A percentile compares a stretch with the other conserved stretches of the same genome.
These are phyloP conservation scores for Etheostoma cragini DNA, from an alignment of 2,113 vertebrate species.

Conservation along the genomic window DNA sequence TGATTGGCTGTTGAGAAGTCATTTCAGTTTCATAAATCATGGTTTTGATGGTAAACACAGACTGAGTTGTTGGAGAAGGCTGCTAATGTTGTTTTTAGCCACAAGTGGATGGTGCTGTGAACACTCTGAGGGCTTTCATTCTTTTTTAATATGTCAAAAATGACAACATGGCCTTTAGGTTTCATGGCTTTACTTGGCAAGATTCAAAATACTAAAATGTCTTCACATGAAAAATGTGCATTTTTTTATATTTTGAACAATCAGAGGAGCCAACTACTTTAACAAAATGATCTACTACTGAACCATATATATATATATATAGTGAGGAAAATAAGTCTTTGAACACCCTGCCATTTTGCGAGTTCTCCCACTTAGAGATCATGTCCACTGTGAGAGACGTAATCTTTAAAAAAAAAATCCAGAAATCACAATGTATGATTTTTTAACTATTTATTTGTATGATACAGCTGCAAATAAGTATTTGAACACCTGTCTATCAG, in stretches of 20 bases:
- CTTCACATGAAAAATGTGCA: too few relatives aligned
- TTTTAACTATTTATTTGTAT: too few relatives aligned
- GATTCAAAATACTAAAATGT: neutral
- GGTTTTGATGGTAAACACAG: constrained; percentile 57
- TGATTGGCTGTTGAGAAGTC: constrained; percentile 68
- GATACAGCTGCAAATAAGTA: too few relatives aligned
- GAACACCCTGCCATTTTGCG: too few relatives aligned
- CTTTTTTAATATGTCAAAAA: constrained; percentile 1
- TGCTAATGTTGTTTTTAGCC: constrained; percentile 37
- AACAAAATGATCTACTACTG: too few relatives aligned
- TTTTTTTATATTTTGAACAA: neutral
- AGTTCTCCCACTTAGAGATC: too few relatives aligned
- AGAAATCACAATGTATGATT: too few relatives aligned
- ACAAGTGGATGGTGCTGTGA: constrained; percentile 20
- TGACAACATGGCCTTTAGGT: neutral
- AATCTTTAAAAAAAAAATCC: too few relatives aligned
- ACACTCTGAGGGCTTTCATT: constrained; percentile 28
- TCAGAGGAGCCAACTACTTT: neutral
- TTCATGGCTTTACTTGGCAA: neutral
- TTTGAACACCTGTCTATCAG: too few relatives aligned
- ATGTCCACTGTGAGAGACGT: too few relatives aligned
- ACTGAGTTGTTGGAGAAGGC: constrained; percentile 36
- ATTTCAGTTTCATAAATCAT: constrained; percentile 71
- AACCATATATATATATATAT: too few relatives aligned
- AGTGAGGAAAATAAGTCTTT: too few relatives aligned